A percentile compares a stretch with the other conserved stretches of the same genome.
phyloP scores from a whole-genome alignment of 2,113 vertebrate species.

The Trichomycterus rosablanca region DNA sequence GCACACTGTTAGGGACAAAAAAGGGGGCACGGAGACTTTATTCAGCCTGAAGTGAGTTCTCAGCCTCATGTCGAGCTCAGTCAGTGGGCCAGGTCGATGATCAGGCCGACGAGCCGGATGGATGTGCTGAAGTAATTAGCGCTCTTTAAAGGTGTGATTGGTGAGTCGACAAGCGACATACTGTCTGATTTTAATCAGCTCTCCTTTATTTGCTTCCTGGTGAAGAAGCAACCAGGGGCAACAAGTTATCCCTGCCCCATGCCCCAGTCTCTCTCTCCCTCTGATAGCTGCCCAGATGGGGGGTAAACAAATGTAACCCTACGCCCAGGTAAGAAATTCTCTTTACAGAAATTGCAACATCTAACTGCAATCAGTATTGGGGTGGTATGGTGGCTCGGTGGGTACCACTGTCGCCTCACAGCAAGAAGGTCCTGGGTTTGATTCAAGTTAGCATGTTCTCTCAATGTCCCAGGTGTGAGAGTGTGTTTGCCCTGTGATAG shows the following conservation, averaged over 20 bases:
- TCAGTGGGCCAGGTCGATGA: constrained; percentile 21
- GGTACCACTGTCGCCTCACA: no score
- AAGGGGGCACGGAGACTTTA: constrained; percentile 16
- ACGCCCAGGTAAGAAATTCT: constrained; percentile 33
- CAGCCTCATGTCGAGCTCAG: constrained; percentile 26
- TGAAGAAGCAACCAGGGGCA: constrained; percentile 41
- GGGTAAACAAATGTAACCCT: constrained; percentile 35
- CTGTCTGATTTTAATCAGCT: constrained; percentile 46
- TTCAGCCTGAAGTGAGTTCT: constrained; percentile 28
- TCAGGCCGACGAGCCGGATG: constrained; percentile 12
- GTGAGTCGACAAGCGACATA: constrained; percentile 24
- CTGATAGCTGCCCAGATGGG: constrained; percentile 18
- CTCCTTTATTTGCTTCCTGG: constrained; percentile 42
- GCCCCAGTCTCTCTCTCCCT: constrained; percentile 37
- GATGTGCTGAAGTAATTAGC: constrained; percentile 43
- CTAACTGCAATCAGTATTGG: no score
- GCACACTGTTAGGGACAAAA: constrained; percentile 43
- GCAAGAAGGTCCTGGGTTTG: no score
- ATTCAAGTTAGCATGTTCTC: no score
- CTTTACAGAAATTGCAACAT: no score
- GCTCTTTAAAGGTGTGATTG: constrained; percentile 41
- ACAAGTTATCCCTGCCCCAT: constrained; percentile 39
- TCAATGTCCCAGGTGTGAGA: no score
- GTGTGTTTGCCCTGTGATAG: no score
- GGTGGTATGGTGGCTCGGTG: no score